These are phyloP conservation scores for Archocentrus centrarchus DNA, from an alignment of 2,113 vertebrate species.

Conservation along the genomic window DNA sequence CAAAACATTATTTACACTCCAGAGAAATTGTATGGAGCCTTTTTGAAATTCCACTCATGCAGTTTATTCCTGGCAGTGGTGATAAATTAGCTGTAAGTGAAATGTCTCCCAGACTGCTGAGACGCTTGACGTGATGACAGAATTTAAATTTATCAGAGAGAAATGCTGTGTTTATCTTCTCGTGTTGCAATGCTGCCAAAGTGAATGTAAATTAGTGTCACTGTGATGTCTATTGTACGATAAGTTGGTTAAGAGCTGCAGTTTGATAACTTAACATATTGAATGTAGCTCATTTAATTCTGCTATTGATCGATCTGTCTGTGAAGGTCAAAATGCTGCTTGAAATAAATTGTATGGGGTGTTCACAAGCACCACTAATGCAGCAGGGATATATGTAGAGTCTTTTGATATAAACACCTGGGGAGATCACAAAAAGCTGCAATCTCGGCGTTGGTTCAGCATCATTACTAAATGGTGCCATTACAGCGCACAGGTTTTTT, in stretches of 20 bases:
- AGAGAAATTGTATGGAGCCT: background rate
- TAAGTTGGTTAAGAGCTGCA: background rate
- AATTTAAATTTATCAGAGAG: background rate
- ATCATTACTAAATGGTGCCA: too few species aligned
- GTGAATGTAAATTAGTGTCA: background rate
- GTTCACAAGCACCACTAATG: rapidly evolving
- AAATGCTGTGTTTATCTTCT: background rate
- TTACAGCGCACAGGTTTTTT: too few species aligned
- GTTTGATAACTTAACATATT: background rate
- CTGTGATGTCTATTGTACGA: background rate
- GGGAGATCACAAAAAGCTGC: background rate
- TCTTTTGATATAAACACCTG: background rate
- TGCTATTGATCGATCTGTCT: background rate
- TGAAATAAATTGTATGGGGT: background rate
- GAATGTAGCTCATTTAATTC: background rate
- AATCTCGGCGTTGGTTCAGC: too few species aligned
- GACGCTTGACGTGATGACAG: background rate
- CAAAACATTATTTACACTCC: constrained; percentile 44
- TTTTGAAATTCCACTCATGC: constrained; percentile 36
- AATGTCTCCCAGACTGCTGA: background rate
- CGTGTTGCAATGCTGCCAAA: background rate
- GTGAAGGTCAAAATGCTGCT: background rate
- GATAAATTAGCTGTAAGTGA: constrained; percentile 18
- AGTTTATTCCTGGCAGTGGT: background rate
- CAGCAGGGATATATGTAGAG: background rate